Evolutionary conservation across 2,797 vertebrate species (phyloP).

Genomic region (Apodemus agrarius): DNA sequence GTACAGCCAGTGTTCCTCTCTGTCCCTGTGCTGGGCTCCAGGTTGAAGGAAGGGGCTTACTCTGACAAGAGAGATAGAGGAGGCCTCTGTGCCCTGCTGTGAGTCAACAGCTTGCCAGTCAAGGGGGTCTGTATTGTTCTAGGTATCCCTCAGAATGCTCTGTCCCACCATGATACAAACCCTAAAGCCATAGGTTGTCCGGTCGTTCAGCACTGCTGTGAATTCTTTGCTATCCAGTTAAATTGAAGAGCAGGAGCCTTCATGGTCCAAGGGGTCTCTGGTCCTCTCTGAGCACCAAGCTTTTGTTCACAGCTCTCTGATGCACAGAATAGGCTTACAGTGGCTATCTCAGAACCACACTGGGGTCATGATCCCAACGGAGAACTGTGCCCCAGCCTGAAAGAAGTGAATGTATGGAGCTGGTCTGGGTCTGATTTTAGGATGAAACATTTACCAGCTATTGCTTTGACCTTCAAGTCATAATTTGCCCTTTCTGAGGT

Average conservation of each 20-base stretch:
- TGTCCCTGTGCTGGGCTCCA: neutral
- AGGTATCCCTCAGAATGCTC: neutral
- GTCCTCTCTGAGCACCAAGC: neutral
- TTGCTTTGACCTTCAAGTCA: neutral
- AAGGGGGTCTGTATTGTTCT: neutral
- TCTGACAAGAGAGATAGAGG: neutral
- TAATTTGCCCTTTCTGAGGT: neutral
- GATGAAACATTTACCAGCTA: neutral
- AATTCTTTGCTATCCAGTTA: neutral
- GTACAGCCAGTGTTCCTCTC: neutral
- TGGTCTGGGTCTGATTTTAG: neutral
- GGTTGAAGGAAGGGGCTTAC: neutral
- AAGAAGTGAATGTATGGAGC: neutral
- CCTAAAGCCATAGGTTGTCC: neutral
- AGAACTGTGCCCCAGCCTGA: too few species aligned
- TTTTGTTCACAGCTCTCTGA: neutral
- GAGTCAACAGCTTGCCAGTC: neutral
- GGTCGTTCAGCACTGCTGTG: neutral
- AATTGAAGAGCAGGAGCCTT: neutral
- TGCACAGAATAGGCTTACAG: neutral
- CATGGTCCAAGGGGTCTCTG: fast-evolving
- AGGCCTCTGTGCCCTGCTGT: neutral
- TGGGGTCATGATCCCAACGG: fast-evolving
- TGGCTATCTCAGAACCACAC: neutral
- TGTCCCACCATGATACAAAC: neutral